Evolutionary conservation across 1,140 invertebrate genomes (phyloP).

Genomic region (Chrysoperla carnea): DNA sequence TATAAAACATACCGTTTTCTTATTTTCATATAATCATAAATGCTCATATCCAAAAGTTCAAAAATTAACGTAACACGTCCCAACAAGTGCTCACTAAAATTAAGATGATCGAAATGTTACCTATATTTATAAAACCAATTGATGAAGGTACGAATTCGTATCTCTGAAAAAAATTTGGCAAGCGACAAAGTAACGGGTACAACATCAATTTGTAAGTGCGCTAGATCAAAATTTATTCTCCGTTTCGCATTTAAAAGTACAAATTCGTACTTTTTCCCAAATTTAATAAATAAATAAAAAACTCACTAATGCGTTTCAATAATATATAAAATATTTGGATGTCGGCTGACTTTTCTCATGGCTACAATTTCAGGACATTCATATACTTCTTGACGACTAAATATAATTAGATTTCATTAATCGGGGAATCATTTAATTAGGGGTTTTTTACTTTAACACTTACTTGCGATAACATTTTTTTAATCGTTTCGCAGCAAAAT

Average conservation of each 20-base stretch:
- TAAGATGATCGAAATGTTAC: too few relatives aligned
- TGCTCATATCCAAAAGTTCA: conserved; percentile 51
- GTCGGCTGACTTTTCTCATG: conserved; percentile 33
- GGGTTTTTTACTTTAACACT: conserved; percentile 8
- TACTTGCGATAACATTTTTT: conserved; percentile 40
- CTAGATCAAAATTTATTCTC: too few relatives aligned
- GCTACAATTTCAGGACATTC: conserved; percentile 40
- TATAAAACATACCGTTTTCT: conserved; percentile 28
- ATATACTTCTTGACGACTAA: conserved; percentile 32
- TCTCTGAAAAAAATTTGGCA: too few relatives aligned
- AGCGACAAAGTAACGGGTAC: too few relatives aligned
- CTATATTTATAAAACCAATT: too few relatives aligned
- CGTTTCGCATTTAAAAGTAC: too few relatives aligned
- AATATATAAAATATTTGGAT: conserved; percentile 41
- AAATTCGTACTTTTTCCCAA: too few relatives aligned
- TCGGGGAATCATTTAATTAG: too few relatives aligned
- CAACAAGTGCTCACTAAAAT: conserved; percentile 28
- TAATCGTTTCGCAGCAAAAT: conserved; percentile 43
- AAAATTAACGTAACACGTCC: conserved; percentile 40
- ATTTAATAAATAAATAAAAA: conserved; percentile 17
- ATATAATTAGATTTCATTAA: conserved; percentile 1
- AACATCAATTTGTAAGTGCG: too few relatives aligned
- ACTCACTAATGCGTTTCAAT: conserved; percentile 43
- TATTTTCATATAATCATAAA: conserved; percentile 41
- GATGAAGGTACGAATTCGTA: too few relatives aligned